Base-by-base conservation (phyloP, 2,888 invertebrate species). In the Nycteola revayana region DNA sequence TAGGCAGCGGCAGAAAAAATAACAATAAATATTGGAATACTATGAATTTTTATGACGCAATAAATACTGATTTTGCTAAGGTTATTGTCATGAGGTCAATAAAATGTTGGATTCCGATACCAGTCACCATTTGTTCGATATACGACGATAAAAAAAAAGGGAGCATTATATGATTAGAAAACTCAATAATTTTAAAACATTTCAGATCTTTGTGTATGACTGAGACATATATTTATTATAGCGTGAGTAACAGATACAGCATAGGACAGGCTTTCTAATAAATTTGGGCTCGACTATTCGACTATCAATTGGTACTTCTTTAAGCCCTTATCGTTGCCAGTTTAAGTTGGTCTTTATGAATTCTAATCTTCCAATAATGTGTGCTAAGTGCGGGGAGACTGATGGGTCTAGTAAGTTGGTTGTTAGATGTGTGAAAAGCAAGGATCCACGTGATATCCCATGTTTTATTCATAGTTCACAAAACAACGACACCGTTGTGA, bases 391-490 rank as follows among this genome's bases (percentile, higher is more conserved):
- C 33, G 30, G 28, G 30, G 23, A 34, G 24, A 25, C 10, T 24
- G 32, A 37, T 49, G 53, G 34, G 55, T 59, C 48, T 37, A n/a
- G 24, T 58, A 53, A 22, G 35, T 44, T 74, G 68, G 69, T 49
- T 49, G 58, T 51, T 49, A 42, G 30, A 65, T 55, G 67, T 72
- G 71, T 67, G 66, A 73, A 73, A 64, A 66, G 37, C 38, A 46
- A 32, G 65, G 65, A 65, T 64, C 64, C 67, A 60, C 59, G 60
- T 68, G 69, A 80, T 71, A 68, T 62, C 53, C 42, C 56, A 80
- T 85, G 81, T 81, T 75, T 83, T 81, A 85, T 85, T 85, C 81
- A 84, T 73, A 53, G 53, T 54, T 52, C 58, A 63, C 61, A 74
- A 77, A 71, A 76, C 75, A 75, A 73, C 75, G 75, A 71, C 64